Evolutionary conservation across 1,140 invertebrate genomes (phyloP).

Genomic region (Nylanderia fulva): DNA sequence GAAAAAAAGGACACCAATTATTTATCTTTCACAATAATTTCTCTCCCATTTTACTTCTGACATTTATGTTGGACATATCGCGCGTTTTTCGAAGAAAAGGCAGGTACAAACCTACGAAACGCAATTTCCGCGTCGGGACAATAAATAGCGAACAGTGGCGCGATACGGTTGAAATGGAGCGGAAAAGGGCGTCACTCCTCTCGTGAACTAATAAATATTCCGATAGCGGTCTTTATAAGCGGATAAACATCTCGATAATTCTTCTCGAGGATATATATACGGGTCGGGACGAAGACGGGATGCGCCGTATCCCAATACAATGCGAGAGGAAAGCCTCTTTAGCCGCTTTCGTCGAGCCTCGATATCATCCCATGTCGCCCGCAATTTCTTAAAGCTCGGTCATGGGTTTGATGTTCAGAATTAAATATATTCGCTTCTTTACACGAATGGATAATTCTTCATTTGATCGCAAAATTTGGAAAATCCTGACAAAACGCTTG

Average conservation of each 20-base stretch:
- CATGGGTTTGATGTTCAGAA: not conserved
- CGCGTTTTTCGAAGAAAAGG: not conserved
- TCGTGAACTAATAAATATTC: conserved; percentile 77
- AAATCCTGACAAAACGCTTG: not conserved
- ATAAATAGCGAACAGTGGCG: conserved; percentile 59
- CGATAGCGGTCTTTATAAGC: conserved; percentile 70
- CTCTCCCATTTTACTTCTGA: not conserved
- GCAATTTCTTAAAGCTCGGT: not conserved
- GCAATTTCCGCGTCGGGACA: conserved; percentile 1
- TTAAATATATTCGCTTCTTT: conserved; percentile 12
- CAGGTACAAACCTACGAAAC: conserved; percentile 20
- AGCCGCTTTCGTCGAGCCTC: conserved; percentile 27
- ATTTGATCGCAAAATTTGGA: not conserved
- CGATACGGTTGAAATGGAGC: conserved; percentile 47
- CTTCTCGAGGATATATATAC: conserved; percentile 59
- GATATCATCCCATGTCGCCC: conserved; percentile 39
- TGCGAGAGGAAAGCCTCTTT: conserved; percentile 61
- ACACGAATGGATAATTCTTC: not conserved
- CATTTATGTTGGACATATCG: conserved; percentile 10
- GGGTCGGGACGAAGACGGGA: not conserved
- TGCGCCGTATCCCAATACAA: conserved; percentile 55
- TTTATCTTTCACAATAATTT: not conserved
- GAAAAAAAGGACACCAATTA: not conserved
- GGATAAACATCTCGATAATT: conserved; percentile 80
- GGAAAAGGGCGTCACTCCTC: conserved; percentile 43